Percentiles rank a stretch among this genome's conserved stretches.
Conservation (phyloP, 2,797 vertebrate genomes). For the Mallotus villosus region DNA sequence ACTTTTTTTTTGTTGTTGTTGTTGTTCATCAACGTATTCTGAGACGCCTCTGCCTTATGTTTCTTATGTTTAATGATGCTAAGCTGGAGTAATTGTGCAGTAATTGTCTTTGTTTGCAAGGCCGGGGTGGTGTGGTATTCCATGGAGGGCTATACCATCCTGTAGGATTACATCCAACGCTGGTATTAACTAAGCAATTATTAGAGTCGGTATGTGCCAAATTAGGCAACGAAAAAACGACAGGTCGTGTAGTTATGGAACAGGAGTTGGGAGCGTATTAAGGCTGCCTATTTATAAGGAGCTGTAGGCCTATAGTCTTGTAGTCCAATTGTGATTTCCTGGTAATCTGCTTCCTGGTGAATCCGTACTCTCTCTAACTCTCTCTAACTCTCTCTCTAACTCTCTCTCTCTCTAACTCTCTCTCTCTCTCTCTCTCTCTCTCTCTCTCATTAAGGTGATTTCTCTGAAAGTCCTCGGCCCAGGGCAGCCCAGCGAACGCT, state of each 20-base stretch:
- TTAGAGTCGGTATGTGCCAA: too few relatives aligned
- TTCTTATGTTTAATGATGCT: not conserved
- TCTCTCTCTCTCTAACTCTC: not conserved
- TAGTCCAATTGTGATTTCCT: not conserved
- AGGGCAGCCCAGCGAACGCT: not conserved
- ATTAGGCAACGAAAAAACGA: too few relatives aligned
- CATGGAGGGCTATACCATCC: not conserved
- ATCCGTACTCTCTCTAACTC: not conserved
- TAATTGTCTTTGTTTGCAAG: not conserved
- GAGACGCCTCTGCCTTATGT: not conserved
- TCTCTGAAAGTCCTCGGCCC: not conserved
- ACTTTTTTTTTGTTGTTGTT: too few relatives aligned
- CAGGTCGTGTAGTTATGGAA: too few relatives aligned
- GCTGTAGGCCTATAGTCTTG: too few relatives aligned
- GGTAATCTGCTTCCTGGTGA: not conserved
- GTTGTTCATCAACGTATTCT: not conserved
- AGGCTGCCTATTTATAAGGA: too few relatives aligned
- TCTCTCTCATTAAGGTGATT: not conserved
- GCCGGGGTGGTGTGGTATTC: not conserved
- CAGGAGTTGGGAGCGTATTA: too few relatives aligned
- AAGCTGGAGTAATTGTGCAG: not conserved
- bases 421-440: not conserved
- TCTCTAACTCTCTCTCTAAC: not conserved
- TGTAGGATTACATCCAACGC: not conserved
- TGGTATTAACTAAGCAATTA: too few relatives aligned